Evolutionary conservation across 2,888 invertebrate genomes (phyloP).

Genomic region (Zygothrica quintamaculata): DNA sequence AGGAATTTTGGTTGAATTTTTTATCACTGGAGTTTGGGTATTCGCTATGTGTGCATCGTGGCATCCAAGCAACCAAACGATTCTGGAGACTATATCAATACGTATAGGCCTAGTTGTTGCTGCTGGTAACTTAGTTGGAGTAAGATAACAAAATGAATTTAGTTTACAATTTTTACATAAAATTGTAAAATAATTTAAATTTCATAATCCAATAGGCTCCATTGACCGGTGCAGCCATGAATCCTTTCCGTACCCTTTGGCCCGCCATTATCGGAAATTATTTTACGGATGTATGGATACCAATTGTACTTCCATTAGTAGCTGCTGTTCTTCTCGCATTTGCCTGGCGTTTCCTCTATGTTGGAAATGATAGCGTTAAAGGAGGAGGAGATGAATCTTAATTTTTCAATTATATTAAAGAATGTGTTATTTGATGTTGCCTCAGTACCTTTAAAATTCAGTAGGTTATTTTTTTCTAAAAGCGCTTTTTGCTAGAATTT

Average conservation of each 20-base stretch:
- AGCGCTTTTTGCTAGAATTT: too few species aligned
- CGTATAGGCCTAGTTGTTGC: constrained; percentile 44
- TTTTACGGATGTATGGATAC: constrained; percentile 20
- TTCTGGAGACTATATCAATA: constrained; percentile 37
- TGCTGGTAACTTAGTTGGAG: constrained; percentile 21
- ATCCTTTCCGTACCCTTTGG: constrained; percentile 48
- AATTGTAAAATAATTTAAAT: background rate
- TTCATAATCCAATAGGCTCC: background rate
- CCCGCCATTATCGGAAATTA: constrained; percentile 14
- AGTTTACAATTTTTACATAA: too few species aligned
- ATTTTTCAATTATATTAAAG: too few species aligned
- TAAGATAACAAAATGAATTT: constrained; percentile 21
- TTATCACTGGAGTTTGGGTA: constrained; percentile 43
- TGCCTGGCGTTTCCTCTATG: constrained; percentile 39
- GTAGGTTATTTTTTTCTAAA: too few species aligned
- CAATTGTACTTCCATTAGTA: constrained; percentile 8
- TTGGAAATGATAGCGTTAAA: background rate
- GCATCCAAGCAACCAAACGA: constrained; percentile 26
- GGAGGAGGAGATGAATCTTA: too few species aligned
- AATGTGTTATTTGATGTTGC: too few species aligned
- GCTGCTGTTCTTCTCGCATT: constrained; percentile 10
- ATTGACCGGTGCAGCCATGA: constrained; percentile 39
- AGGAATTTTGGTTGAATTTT: constrained; percentile 23
- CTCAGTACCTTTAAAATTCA: too few species aligned
- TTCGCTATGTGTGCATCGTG: constrained; percentile 53